Percentiles rank a stretch among this genome's conserved stretches.
Evolutionary conservation across 1,140 invertebrate genomes (phyloP).

Genomic region (Phymorhynchus buccinoides): DNA sequence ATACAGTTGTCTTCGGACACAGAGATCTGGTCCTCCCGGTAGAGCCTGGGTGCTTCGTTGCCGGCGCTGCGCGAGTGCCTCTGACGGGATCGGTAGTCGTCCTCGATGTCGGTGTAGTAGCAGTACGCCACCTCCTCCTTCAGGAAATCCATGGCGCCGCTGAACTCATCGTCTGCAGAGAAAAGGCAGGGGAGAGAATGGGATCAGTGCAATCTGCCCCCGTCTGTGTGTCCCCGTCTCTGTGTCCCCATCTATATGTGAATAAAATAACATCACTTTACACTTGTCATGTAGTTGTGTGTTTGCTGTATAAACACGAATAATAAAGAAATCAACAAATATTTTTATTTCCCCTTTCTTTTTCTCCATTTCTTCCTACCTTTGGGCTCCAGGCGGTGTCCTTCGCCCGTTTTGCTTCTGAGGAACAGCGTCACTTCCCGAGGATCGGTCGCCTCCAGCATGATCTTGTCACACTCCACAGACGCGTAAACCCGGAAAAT

Average conservation of each 20-base stretch:
- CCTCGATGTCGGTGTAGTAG: neutral
- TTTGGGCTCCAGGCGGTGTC: neutral
- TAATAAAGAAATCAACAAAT: neutral
- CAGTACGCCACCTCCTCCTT: neutral
- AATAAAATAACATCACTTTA: no score
- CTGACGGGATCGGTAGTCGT: no score
- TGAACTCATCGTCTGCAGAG: neutral
- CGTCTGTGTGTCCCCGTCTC: neutral
- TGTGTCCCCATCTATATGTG: no score
- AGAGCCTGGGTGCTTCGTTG: neutral
- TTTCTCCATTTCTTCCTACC: neutral
- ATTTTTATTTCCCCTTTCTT: neutral
- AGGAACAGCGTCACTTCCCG: neutral
- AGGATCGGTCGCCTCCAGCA: neutral
- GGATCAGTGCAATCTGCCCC: no score
- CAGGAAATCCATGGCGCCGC: conserved; percentile 22
- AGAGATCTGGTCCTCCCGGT: neutral
- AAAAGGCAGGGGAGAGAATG: no score
- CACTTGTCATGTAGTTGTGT: no score
- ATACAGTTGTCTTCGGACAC: no score
- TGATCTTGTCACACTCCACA: neutral
- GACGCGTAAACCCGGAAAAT: neutral
- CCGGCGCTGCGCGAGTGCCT: neutral
- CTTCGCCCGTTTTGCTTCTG: neutral
- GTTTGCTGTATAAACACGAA: neutral